Evolutionary conservation across 2,113 vertebrate genomes (phyloP).

Genomic region (Actenoides lindsayi): DNA sequence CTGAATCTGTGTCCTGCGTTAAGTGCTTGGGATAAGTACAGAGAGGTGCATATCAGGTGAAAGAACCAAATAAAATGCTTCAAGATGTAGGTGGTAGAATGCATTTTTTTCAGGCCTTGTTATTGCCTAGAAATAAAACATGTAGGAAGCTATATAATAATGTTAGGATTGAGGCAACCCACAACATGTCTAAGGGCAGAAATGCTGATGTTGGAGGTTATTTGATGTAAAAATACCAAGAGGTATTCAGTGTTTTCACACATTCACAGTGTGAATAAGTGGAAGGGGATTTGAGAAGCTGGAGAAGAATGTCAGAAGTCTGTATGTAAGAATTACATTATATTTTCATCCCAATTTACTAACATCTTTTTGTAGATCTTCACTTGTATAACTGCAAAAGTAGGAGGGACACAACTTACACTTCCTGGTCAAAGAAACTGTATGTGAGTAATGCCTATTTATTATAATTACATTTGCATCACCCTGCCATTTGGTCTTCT

Average conservation of each 20-base stretch:
- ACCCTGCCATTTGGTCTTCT: slow-evolving; percentile 31
- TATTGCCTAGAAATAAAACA: not conserved
- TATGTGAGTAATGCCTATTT: not conserved
- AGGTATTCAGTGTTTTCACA: not conserved
- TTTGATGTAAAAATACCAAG: not conserved
- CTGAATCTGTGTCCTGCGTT: not conserved
- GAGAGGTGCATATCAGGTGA: not conserved
- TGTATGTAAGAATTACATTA: not conserved
- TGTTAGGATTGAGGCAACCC: not conserved
- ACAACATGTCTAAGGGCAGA: not conserved
- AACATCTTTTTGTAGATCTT: not conserved
- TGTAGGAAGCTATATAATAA: not conserved
- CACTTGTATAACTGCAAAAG: not conserved
- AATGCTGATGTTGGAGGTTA: not conserved
- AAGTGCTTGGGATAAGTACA: not conserved
- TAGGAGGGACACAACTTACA: not conserved
- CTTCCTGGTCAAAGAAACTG: not conserved
- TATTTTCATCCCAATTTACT: not conserved
- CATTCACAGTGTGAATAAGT: not conserved
- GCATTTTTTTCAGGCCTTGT: not conserved
- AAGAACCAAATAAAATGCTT: not conserved
- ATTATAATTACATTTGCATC: not conserved
- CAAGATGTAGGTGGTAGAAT: not conserved
- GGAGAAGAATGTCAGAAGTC: not conserved
- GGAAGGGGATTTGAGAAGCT: not conserved